Evolutionary conservation across 92 coral and sea anemone species (phyloP).

Genomic region (Umimayanthus kanabou): DNA sequence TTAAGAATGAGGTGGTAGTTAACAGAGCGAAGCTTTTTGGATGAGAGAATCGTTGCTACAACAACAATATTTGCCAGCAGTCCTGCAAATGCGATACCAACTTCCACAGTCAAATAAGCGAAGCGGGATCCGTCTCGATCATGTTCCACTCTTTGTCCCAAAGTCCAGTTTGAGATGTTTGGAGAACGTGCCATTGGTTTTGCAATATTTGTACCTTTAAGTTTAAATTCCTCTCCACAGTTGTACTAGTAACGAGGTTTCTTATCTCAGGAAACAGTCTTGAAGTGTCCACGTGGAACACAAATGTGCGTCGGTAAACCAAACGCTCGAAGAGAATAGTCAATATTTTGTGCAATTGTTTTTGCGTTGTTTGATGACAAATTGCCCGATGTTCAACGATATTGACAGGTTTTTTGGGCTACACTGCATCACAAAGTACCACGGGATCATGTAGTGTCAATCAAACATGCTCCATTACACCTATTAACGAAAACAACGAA

Average conservation of each 20-base stretch:
- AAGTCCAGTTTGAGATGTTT: slow-evolving; percentile 16
- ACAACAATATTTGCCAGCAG: slow-evolving; percentile 3
- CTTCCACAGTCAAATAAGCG: slow-evolving; percentile 30
- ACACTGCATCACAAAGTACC: neutral
- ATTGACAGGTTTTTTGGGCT: neutral
- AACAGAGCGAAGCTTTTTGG: slow-evolving; percentile 25
- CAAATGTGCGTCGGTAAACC: neutral
- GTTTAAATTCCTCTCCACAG: too few species aligned
- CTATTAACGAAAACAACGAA: neutral
- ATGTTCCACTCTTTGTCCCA: neutral
- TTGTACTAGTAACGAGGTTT: too few species aligned
- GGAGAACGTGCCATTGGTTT: neutral
- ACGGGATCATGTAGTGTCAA: neutral
- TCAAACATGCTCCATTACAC: neutral
- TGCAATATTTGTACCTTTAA: neutral
- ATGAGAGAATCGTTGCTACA: slow-evolving; percentile 14
- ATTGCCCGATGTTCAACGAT: neutral
- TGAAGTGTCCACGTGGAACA: too few species aligned
- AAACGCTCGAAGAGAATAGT: neutral
- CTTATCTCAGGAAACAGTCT: too few species aligned
- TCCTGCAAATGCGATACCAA: slow-evolving; percentile 1
- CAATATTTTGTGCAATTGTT: neutral
- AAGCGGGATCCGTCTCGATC: slow-evolving; percentile 13
- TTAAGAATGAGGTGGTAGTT: slow-evolving; percentile 17
- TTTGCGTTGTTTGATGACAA: neutral